These are phyloP conservation scores for Neolamprologus cancellatus DNA, from an alignment of 2,113 vertebrate genomes.

Conservation along the genomic window DNA sequence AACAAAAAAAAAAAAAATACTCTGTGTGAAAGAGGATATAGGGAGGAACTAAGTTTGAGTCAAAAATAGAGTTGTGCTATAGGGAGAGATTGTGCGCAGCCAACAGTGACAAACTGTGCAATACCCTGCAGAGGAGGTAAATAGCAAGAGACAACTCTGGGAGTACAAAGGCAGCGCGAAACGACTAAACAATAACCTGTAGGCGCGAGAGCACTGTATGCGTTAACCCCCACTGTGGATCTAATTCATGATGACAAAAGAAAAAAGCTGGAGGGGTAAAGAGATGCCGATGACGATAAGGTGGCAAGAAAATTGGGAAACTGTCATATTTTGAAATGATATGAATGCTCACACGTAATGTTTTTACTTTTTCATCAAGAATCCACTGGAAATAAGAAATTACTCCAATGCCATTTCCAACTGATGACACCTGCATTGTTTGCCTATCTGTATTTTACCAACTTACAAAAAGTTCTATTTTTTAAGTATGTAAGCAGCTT, in stretches of 20 bases:
- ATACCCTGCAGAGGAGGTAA: slow-evolving; percentile 1
- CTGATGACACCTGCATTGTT: not conserved
- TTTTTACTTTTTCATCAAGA: not conserved
- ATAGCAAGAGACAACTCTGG: not conserved
- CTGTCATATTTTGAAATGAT: not conserved
- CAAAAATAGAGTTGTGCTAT: not conserved
- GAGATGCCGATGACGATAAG: not conserved
- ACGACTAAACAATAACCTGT: not conserved
- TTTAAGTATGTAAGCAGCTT: not conserved
- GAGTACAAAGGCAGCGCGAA: not conserved
- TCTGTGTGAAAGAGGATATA: not conserved
- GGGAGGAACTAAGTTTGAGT: not conserved
- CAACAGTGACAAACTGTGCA: not conserved
- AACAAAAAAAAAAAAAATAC: not conserved
- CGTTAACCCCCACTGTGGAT: not conserved
- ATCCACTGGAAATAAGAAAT: not conserved
- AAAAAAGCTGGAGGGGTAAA: not conserved
- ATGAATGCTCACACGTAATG: not conserved
- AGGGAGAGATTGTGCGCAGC: not conserved
- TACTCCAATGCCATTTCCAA: not conserved
- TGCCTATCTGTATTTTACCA: not conserved
- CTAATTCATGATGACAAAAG: not conserved
- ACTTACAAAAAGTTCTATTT: not conserved
- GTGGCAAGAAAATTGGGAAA: not conserved
- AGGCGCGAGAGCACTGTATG: not conserved